Evolutionary conservation across 1,140 invertebrate species (phyloP).

Genomic region (Cydia pomonella): DNA sequence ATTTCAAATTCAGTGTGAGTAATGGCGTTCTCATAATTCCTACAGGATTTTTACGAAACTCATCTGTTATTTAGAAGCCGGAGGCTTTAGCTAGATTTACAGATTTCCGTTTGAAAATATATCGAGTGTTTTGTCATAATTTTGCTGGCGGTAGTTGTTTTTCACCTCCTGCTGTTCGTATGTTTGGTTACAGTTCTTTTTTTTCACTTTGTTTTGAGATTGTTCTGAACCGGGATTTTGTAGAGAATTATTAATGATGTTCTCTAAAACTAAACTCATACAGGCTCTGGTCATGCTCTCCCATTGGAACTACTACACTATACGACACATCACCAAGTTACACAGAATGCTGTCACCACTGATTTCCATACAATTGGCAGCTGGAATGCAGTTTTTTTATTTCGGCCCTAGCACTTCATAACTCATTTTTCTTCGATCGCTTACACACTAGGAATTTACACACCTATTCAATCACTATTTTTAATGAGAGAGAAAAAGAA

Average conservation of each 20-base stretch:
- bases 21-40: constrained; percentile 61
- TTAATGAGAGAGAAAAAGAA: background rate
- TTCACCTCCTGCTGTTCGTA: background rate
- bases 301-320: background rate
- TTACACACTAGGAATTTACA: too few species aligned
- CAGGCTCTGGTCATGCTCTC: too few species aligned
- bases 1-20: constrained; percentile 51
- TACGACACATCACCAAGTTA: background rate
- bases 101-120: constrained; percentile 46
- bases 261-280: too few species aligned
- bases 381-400: too few species aligned
- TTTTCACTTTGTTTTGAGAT: background rate
- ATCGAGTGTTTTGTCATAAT: constrained; percentile 31
- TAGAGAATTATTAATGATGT: background rate
- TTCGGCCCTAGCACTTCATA: too few species aligned
- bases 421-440: too few species aligned
- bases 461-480: too few species aligned
- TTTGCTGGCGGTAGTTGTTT: constrained; percentile 18
- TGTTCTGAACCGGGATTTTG: background rate
- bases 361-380: too few species aligned
- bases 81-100: constrained; percentile 60
- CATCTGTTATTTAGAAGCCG: constrained; percentile 62
- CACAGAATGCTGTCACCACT: too few species aligned
- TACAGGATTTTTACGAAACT: constrained; percentile 51
- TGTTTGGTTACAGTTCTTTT: background rate